phyloP scores from a whole-genome alignment of 2,113 vertebrate species.

The Benitochromis conjunctus region DNA sequence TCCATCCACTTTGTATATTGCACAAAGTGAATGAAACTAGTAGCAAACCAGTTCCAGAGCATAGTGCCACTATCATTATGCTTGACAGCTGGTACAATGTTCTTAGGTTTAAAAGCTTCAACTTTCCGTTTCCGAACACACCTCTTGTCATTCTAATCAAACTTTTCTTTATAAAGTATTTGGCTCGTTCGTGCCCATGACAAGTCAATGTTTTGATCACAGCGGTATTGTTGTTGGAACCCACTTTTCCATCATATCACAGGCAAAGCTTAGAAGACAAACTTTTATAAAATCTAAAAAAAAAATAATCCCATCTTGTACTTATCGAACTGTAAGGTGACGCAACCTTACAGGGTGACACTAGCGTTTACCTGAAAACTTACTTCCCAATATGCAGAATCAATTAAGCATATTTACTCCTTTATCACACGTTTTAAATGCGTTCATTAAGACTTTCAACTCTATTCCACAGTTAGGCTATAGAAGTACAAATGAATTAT shows the following conservation, averaged over 20 bases:
- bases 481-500: no score
- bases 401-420: neutral
- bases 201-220: neutral
- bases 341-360: neutral
- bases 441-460: neutral
- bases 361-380: neutral
- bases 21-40: neutral
- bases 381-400: neutral
- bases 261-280: neutral
- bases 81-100: neutral
- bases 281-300: neutral
- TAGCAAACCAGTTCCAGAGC: neutral
- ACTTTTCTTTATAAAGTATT: neutral
- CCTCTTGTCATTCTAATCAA: neutral
- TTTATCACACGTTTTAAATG: neutral
- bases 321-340: neutral
- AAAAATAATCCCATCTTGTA: neutral
- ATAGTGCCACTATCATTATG: neutral
- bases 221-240: neutral
- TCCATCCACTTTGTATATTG: neutral
- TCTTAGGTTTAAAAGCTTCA: neutral
- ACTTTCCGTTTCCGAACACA: neutral
- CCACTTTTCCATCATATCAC: neutral
- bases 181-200: neutral
- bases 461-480: no score